A percentile compares a stretch with the other conserved stretches of the same genome.
These are phyloP conservation scores for Notechis scutatus DNA, from an alignment of 2,113 vertebrate genomes.

Conservation along the genomic window DNA sequence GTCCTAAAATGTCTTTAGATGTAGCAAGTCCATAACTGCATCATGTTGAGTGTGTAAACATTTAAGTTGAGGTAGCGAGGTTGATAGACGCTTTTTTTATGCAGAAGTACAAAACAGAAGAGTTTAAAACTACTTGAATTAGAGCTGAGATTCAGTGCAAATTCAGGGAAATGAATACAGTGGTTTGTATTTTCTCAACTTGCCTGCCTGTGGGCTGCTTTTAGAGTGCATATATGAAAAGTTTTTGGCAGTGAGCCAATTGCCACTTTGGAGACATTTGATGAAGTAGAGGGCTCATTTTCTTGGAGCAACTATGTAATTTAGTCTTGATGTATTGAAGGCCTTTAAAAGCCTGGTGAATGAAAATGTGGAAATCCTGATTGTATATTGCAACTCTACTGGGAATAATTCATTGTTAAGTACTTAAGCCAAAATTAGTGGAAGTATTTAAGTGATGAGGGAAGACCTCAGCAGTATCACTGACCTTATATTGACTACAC, in stretches of 20 bases:
- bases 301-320: neutral
- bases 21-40: neutral
- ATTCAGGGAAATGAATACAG: neutral
- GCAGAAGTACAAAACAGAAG: neutral
- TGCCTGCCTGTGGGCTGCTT: neutral
- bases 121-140: neutral
- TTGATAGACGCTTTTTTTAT: neutral
- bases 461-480: neutral
- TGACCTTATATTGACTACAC: neutral
- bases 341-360: neutral
- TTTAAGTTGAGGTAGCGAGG: neutral
- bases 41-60: neutral
- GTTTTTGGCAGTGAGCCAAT: neutral
- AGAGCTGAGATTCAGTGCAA: neutral
- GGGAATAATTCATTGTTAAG: neutral
- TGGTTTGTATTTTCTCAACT: neutral
- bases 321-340: neutral
- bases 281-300: neutral
- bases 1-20: neutral
- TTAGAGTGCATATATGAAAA: neutral
- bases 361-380: neutral
- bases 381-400: neutral
- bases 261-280: neutral
- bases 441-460: neutral
- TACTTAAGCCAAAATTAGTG: neutral